Percentiles rank a stretch among this genome's conserved stretches.
Evolutionary conservation across 2,888 invertebrate species (phyloP).

Genomic region (Phaonia tiefii): DNA sequence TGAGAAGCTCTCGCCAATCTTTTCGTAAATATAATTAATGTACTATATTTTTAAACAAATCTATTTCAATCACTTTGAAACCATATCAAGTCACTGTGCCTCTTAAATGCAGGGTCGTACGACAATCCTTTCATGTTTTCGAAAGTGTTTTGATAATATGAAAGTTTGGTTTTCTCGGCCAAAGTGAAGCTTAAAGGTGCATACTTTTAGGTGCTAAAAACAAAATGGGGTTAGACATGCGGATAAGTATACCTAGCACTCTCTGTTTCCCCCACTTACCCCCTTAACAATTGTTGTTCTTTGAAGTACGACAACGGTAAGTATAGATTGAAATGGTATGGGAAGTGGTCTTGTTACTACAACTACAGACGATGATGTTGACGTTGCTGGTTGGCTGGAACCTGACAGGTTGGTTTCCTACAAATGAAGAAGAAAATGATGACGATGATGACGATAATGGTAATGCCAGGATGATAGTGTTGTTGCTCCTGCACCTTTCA

Average conservation of each 20-base stretch:
- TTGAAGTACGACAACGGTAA: too few relatives aligned
- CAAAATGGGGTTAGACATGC: constrained; percentile 14
- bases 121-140: background rate
- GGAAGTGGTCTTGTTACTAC: background rate
- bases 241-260: background rate
- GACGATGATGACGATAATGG: too few relatives aligned
- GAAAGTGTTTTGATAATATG: background rate
- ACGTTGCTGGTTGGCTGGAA: background rate
- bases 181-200: constrained; percentile 63
- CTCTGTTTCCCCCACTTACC: too few relatives aligned
- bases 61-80: too few relatives aligned
- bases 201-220: constrained; percentile 61
- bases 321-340: background rate
- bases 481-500: background rate
- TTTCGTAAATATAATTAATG: too few relatives aligned
- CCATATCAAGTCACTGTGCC: background rate
- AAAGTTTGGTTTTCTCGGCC: constrained; percentile 3
- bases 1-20: too few relatives aligned
- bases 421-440: background rate
- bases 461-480: constrained; percentile 10
- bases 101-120: constrained; percentile 8
- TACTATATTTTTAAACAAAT: too few relatives aligned
- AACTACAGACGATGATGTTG: background rate
- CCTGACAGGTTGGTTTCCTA: background rate
- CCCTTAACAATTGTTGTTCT: too few relatives aligned